A percentile compares a stretch with the other conserved stretches of the same genome.
These are phyloP conservation scores for Corapipo altera DNA, from an alignment of 2,113 vertebrate species.

Conservation along the genomic window DNA sequence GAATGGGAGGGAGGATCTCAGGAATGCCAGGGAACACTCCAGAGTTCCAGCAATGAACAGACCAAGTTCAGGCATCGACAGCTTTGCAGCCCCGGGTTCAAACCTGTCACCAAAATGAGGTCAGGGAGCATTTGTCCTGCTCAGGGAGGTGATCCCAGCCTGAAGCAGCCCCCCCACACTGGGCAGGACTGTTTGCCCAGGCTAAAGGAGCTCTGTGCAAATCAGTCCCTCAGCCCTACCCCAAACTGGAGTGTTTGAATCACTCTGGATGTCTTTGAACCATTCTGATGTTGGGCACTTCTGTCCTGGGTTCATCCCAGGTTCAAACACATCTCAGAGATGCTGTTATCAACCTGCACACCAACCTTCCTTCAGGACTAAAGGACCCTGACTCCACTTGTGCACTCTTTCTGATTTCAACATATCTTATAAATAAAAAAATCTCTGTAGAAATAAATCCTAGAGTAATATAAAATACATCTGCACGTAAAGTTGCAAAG, in stretches of 20 bases:
- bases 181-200: neutral
- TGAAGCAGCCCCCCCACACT: too few relatives aligned
- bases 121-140: neutral
- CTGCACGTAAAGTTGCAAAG: neutral
- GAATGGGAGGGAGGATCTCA: neutral
- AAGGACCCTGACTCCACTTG: neutral
- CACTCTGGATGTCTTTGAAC: neutral
- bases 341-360: neutral
- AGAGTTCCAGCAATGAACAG: neutral
- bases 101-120: neutral
- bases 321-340: fast-evolving
- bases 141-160: neutral
- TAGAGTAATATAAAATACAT: neutral
- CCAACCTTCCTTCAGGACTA: too few relatives aligned
- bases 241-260: neutral
- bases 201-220: neutral
- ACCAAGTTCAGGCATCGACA: neutral
- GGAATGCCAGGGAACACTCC: neutral
- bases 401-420: neutral
- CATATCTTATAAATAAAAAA: neutral
- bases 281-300: neutral
- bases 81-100: neutral
- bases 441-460: neutral
- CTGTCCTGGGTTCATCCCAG: neutral
- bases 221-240: neutral